A percentile compares a stretch with the other conserved stretches of the same genome.
Evolutionary conservation across 1,140 invertebrate species (phyloP).

Genomic region (Cydia splendana): DNA sequence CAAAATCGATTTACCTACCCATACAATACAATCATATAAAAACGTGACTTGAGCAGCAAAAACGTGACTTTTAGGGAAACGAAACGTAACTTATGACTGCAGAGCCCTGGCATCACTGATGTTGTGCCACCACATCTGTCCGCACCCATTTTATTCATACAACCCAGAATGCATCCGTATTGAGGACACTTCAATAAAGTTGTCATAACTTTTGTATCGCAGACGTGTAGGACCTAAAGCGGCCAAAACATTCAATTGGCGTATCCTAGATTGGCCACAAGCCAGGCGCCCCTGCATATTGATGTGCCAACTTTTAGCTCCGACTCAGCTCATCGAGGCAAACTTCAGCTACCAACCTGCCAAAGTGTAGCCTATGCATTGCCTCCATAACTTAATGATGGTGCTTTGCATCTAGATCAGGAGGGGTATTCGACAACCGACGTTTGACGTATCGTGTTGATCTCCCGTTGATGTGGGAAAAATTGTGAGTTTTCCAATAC

Average conservation of each 20-base stretch:
- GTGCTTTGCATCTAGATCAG: constrained; percentile 33
- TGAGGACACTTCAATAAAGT: constrained; percentile 50
- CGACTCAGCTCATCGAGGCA: constrained; percentile 55
- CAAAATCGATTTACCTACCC: too few species aligned
- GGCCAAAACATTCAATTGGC: constrained; percentile 66
- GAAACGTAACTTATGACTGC: too few species aligned
- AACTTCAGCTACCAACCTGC: constrained; percentile 54
- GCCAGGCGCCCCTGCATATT: constrained; percentile 62
- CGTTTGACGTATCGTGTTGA: too few species aligned
- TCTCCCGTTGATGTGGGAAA: too few species aligned
- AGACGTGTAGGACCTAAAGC: constrained; percentile 44
- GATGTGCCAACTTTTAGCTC: constrained; percentile 64
- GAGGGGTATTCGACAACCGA: too few species aligned
- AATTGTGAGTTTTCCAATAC: too few species aligned
- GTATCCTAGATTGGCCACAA: constrained; percentile 54
- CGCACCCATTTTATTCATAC: not conserved
- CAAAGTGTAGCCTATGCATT: constrained; percentile 52
- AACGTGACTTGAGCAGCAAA: too few species aligned
- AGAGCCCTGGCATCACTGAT: too few species aligned
- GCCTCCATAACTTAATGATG: constrained; percentile 56
- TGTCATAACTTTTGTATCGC: constrained; percentile 51
- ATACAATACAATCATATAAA: too few species aligned
- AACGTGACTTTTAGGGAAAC: too few species aligned
- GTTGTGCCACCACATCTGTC: not conserved
- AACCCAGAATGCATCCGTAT: constrained; percentile 31